Conservation (phyloP, 2,888 invertebrate species). For the Mylabris sibirica region DNA sequence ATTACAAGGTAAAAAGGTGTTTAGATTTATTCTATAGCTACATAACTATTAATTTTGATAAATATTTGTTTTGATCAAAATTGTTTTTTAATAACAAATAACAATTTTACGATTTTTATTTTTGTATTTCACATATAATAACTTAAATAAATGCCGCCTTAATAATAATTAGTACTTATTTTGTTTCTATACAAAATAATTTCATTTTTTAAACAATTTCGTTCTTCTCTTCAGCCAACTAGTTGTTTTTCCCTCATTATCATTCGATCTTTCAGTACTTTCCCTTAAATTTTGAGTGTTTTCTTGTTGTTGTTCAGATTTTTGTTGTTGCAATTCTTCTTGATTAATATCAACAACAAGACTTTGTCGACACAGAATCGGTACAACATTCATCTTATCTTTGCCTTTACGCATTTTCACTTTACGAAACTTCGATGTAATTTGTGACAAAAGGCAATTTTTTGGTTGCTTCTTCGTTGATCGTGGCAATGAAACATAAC, state of each 20-base stretch:
- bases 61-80: slow-evolving; percentile 7
- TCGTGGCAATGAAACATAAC: slow-evolving; percentile 66
- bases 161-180: background rate
- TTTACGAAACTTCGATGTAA: slow-evolving; percentile 69
- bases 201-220: slow-evolving; percentile 6
- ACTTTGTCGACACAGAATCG: slow-evolving; percentile 78
- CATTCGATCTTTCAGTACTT: slow-evolving; percentile 23
- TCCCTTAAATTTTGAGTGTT: slow-evolving; percentile 14
- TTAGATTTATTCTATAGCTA: background rate
- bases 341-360: slow-evolving; percentile 69
- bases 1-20: slow-evolving; percentile 11
- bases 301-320: slow-evolving; percentile 33
- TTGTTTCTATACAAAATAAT: background rate
- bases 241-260: background rate
- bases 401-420: slow-evolving; percentile 63
- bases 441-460: slow-evolving; percentile 61
- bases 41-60: slow-evolving; percentile 5
- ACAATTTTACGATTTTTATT: background rate
- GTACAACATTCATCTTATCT: slow-evolving; percentile 68
- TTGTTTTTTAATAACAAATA: slow-evolving; percentile 10
- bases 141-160: slow-evolving; percentile 10
- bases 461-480: slow-evolving; percentile 50
- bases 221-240: slow-evolving; percentile 2
- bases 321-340: no score
- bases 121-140: background rate